These are phyloP conservation scores for Pachydiplax longipennis DNA, from an alignment of 2,888 invertebrate species.

Conservation along the genomic window DNA sequence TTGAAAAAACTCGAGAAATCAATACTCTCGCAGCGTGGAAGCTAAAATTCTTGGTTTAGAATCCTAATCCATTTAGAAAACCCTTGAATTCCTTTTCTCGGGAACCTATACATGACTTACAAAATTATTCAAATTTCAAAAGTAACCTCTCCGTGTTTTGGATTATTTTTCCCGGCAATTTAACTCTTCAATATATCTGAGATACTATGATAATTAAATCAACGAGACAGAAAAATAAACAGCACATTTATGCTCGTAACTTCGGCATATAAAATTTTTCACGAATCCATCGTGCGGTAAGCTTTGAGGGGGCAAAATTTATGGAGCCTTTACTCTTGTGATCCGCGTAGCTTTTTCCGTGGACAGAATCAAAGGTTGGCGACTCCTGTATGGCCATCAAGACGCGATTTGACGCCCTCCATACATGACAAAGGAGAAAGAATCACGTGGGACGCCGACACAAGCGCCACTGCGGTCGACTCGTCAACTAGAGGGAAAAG, in stretches of 20 bases:
- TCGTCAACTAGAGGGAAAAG: neutral
- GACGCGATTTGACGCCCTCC: neutral
- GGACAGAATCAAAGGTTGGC: neutral
- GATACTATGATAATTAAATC: too few species aligned
- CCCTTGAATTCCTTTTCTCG: too few species aligned
- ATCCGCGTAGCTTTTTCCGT: too few species aligned
- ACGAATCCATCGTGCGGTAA: neutral
- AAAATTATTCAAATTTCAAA: too few species aligned
- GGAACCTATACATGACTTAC: too few species aligned
- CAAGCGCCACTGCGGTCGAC: conserved; percentile 22
- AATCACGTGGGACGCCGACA: neutral
- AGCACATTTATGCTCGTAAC: neutral
- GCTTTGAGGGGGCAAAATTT: neutral
- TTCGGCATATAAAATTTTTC: neutral
- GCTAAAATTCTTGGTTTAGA: too few species aligned
- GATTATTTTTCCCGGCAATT: too few species aligned
- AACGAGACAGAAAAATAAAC: neutral
- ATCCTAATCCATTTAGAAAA: too few species aligned
- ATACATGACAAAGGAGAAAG: neutral
- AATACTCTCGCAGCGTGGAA: too few species aligned
- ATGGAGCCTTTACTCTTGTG: neutral
- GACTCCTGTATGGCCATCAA: neutral
- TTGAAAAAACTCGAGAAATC: too few species aligned
- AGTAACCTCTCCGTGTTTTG: too few species aligned
- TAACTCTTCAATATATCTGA: too few species aligned